Conservation (phyloP, 2,113 vertebrate species). For the Peromyscus californicus region DNA sequence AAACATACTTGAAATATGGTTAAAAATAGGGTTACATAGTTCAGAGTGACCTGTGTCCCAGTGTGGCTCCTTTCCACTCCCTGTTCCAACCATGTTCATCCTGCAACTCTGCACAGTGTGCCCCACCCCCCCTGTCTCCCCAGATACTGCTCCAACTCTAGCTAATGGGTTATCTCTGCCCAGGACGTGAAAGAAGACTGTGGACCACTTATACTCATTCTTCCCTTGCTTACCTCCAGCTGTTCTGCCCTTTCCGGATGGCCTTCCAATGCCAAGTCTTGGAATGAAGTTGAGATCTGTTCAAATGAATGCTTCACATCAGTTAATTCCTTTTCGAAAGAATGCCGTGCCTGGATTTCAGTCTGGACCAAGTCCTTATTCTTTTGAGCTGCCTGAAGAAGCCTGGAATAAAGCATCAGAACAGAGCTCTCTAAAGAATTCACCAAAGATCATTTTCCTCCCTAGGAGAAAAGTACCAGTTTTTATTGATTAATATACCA, state of each 20-base stretch:
- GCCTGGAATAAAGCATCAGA: constrained; percentile 83
- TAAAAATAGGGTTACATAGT: neutral
- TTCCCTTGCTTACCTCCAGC: constrained; percentile 89
- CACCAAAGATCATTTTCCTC: neutral
- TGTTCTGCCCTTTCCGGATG: constrained; percentile 84
- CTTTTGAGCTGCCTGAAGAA: constrained; percentile 88
- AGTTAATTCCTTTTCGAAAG: constrained; percentile 89
- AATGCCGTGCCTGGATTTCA: constrained; percentile 91
- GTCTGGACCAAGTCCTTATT: constrained; percentile 84
- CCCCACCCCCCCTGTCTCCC: neutral
- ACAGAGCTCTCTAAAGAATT: neutral
- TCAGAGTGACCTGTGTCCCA: neutral
- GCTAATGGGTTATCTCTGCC: neutral
- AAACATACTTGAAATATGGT: neutral
- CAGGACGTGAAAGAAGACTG: neutral
- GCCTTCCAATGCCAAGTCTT: constrained; percentile 80
- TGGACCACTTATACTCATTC: neutral
- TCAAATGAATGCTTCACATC: constrained; percentile 87
- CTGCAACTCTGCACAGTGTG: neutral
- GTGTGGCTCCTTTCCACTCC: neutral
- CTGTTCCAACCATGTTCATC: neutral
- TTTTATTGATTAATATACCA: constrained; percentile 16
- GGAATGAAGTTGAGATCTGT: constrained; percentile 79
- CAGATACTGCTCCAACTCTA: neutral
- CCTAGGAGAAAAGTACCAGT: neutral